Conservation (phyloP, 2,113 vertebrate species). For the Pandion haliaetus region DNA sequence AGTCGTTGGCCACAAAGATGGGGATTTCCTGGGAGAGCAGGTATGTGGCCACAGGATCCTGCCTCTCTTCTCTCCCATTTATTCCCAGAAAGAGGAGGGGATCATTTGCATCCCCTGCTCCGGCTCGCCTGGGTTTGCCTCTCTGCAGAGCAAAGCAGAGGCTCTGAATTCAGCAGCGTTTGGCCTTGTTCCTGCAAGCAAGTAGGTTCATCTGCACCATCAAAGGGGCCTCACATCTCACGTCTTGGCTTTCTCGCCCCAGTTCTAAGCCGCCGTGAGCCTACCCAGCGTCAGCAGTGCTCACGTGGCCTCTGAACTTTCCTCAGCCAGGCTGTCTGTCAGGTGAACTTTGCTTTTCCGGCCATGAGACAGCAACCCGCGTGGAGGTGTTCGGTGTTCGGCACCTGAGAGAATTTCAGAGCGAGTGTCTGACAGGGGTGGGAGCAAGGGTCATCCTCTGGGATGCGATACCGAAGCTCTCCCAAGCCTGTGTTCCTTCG, state of each 20-base stretch:
- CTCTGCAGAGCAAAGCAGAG: not conserved
- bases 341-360: not conserved
- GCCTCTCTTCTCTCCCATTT: not conserved
- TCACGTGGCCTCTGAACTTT: not conserved
- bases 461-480: not conserved
- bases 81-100: not conserved
- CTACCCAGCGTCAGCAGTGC: rapidly evolving
- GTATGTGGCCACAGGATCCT: rapidly evolving
- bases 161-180: not conserved
- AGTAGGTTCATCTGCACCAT: not conserved
- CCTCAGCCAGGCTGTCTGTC: not conserved
- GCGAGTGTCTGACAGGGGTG: rapidly evolving
- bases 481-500: rapidly evolving
- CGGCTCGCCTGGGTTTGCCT: not conserved
- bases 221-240: not conserved
- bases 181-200: not conserved
- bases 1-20: not conserved
- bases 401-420: rapidly evolving
- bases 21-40: not conserved
- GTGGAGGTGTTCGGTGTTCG: rapidly evolving
- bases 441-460: not conserved
- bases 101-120: not conserved
- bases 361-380: rapidly evolving
- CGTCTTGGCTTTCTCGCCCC: not conserved
- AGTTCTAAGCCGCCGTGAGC: not conserved